Conservation (phyloP, 2,113 vertebrate genomes). For the Pseudopipra pipra region DNA sequence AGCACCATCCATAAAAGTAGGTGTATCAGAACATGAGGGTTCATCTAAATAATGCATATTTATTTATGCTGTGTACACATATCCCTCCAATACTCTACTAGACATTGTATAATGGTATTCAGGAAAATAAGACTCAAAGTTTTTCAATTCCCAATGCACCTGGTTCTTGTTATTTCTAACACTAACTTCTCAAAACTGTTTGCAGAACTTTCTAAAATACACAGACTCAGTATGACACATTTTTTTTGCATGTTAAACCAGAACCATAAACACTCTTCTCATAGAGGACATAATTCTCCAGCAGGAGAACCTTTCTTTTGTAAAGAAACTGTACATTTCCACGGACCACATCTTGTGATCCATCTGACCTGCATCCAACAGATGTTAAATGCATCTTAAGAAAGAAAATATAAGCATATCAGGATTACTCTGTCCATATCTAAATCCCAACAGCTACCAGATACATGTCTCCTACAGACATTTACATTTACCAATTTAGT, state of each 20-base stretch:
- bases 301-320: neutral
- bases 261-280: neutral
- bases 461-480: neutral
- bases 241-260: neutral
- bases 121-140: neutral
- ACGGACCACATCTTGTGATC: neutral
- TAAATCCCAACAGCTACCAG: neutral
- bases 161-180: neutral
- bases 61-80: neutral
- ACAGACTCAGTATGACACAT: neutral
- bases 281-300: neutral
- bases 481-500: neutral
- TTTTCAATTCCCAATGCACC: neutral
- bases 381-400: neutral
- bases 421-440: neutral
- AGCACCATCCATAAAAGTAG: neutral
- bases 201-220: neutral
- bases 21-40: neutral
- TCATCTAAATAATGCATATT: neutral
- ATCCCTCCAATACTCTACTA: neutral
- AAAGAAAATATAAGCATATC: neutral
- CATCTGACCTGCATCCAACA: neutral
- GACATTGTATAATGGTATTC: neutral
- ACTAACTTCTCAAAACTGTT: neutral
- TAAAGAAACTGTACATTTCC: neutral